Base-by-base conservation (phyloP, 2,797 vertebrate genomes). In the Apodemus agrarius region DNA sequence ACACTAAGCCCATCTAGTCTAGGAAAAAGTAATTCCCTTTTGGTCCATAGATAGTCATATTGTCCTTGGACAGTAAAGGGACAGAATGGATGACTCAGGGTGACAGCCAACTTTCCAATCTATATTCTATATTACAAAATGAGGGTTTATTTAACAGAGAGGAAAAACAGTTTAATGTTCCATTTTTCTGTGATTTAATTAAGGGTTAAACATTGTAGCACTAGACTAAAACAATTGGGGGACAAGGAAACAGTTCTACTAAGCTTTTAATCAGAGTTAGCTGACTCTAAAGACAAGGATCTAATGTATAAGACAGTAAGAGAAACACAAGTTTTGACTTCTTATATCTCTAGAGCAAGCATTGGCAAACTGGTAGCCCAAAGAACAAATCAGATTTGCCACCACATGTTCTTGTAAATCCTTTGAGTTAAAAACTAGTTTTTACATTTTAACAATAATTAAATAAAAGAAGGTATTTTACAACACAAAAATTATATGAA, bases 391-490 rank as follows among this genome's bases (percentile, higher is more conserved):
- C 29, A 91, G 59, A 54, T 46, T 91, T 8, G 17, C 49, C 49
- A 83, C 16, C 24, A 40, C 57, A 29, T 92, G 4, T 89, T 94
- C 85, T 87, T 88, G 46, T 54, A 86, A 65, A 43, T 93, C 81
- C 72, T 79, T 83, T 89, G 34, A 96, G 31, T 26, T 63, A 95
- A 94, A 67, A 95, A 40, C 49, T 86, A 63, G 8, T 31, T 94
- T 91, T 95, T 78, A 89, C 46, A 93, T 89, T 94, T 96, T 93
- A 87, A 75, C 69, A 94, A 91, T 80, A n/a, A 37, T 88, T 76
- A 92, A 65, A 83, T 37, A 61, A 61, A 82, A 82, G 17, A 61
- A 82, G 17, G 22, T 85, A 67, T 34, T 85, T 67, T 85, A 85
- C 40, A 85, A 85, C 46, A 65, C 17, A 85, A 85, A 65, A 65